Percentiles rank a stretch among this genome's conserved stretches.
phyloP scores from a whole-genome alignment of 2,797 vertebrate species.

The Huso huso region DNA sequence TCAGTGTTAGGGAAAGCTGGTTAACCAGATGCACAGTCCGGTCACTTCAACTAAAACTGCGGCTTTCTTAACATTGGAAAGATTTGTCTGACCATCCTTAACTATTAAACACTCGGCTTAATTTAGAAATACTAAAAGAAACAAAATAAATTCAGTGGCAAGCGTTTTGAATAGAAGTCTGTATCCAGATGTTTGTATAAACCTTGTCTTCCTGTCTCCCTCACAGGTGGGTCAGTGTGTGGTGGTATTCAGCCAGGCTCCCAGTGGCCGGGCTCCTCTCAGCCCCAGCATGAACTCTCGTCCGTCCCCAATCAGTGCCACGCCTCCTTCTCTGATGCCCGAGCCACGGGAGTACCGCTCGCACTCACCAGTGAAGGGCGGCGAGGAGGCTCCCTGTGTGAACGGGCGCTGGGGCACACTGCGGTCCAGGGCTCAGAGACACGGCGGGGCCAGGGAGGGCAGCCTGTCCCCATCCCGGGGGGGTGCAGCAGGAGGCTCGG shows the following conservation, averaged over 20 bases:
- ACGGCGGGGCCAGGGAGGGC: conserved; percentile 72
- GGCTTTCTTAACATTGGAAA: too few species aligned
- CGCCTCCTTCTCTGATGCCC: conserved; percentile 74
- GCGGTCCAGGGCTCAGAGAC: conserved; percentile 74
- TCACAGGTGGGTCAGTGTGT: conserved; percentile 90
- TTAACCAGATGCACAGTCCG: too few species aligned
- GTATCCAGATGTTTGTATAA: too few species aligned
- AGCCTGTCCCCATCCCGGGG: conserved; percentile 81
- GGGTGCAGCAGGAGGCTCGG: conserved; percentile 43
- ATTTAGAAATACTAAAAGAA: too few species aligned
- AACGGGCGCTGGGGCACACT: conserved; percentile 95
- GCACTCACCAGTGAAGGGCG: conserved; percentile 77
- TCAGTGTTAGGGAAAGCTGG: too few species aligned
- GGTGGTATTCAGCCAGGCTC: conserved; percentile 96
- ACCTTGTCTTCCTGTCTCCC: conserved; percentile 15
- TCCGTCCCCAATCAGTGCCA: conserved; percentile 94
- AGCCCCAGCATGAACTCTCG: conserved; percentile 95
- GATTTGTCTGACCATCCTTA: too few species aligned
- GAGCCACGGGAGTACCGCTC: conserved; percentile 82
- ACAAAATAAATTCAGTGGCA: too few species aligned
- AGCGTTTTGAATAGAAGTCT: too few species aligned
- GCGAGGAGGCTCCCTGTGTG: conserved; percentile 87
- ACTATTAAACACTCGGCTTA: too few species aligned
- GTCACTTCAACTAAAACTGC: too few species aligned
- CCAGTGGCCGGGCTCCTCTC: conserved; percentile 86